phyloP scores from a whole-genome alignment of 2,113 vertebrate species.

The Poicephalus meyeri region DNA sequence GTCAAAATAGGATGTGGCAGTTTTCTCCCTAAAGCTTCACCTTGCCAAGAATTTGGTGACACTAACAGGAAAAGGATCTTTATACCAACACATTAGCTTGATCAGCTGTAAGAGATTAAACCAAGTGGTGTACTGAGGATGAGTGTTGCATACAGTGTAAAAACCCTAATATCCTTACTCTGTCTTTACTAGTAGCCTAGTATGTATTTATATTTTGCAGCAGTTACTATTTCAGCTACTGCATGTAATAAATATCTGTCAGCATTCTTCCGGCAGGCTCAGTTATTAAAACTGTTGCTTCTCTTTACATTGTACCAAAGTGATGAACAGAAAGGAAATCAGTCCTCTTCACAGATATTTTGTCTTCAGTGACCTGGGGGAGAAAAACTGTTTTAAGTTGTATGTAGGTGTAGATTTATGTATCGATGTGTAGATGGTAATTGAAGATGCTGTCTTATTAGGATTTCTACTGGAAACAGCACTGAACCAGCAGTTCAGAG shows the following conservation, averaged over 20 bases:
- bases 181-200: not conserved
- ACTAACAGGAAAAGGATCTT: not conserved
- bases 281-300: not conserved
- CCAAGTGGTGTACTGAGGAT: not conserved
- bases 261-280: not conserved
- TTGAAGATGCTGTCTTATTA: not conserved
- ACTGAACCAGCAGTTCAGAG: not conserved
- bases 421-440: not conserved
- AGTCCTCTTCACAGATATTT: not conserved
- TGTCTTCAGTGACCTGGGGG: not conserved
- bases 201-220: not conserved
- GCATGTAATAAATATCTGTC: not conserved
- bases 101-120: not conserved
- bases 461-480: not conserved
- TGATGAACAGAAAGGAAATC: not conserved
- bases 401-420: too few relatives aligned
- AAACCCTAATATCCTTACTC: not conserved
- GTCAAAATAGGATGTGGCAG: not conserved
- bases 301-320: not conserved
- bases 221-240: not conserved
- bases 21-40: not conserved
- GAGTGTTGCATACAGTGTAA: not conserved
- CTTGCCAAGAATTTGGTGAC: not conserved
- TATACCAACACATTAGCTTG: not conserved
- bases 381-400: not conserved